phyloP scores from a whole-genome alignment of 1,140 invertebrate genomes.

The Drosophila biarmipes region DNA sequence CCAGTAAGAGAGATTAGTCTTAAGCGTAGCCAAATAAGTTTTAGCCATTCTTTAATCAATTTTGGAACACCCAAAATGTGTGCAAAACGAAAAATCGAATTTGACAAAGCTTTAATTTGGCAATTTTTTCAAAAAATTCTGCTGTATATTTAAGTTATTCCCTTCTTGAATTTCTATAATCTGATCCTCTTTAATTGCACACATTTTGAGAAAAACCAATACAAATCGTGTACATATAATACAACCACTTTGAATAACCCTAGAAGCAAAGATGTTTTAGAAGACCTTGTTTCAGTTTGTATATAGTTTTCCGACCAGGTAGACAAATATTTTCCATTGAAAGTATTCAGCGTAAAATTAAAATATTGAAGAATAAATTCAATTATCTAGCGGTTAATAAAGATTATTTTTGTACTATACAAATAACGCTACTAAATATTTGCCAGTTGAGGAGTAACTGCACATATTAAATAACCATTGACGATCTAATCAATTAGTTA shows the following conservation, averaged over 20 bases:
- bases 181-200: slow-evolving; percentile 5
- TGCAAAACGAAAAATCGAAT: background rate
- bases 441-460: slow-evolving; percentile 19
- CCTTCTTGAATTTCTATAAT: background rate
- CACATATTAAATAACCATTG: slow-evolving; percentile 30
- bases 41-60: slow-evolving; percentile 33
- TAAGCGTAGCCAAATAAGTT: slow-evolving; percentile 41
- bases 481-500: slow-evolving; percentile 42
- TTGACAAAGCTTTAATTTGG: slow-evolving; percentile 16
- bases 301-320: slow-evolving; percentile 16
- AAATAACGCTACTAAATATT: slow-evolving; percentile 17
- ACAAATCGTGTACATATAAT: slow-evolving; percentile 27
- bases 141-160: background rate
- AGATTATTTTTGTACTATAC: slow-evolving; percentile 74
- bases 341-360: slow-evolving; percentile 18
- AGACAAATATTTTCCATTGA: slow-evolving; percentile 34
- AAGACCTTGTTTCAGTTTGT: slow-evolving; percentile 18
- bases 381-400: slow-evolving; percentile 35
- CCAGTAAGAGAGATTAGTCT: slow-evolving; percentile 45
- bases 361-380: slow-evolving; percentile 20
- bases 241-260: slow-evolving; percentile 20
- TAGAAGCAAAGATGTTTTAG: slow-evolving; percentile 8
- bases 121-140: slow-evolving; percentile 6
- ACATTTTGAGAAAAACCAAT: slow-evolving; percentile 22
- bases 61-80: slow-evolving; percentile 23